Conservation (phyloP, 2,888 invertebrate genomes). For the Julus scandinavius region DNA sequence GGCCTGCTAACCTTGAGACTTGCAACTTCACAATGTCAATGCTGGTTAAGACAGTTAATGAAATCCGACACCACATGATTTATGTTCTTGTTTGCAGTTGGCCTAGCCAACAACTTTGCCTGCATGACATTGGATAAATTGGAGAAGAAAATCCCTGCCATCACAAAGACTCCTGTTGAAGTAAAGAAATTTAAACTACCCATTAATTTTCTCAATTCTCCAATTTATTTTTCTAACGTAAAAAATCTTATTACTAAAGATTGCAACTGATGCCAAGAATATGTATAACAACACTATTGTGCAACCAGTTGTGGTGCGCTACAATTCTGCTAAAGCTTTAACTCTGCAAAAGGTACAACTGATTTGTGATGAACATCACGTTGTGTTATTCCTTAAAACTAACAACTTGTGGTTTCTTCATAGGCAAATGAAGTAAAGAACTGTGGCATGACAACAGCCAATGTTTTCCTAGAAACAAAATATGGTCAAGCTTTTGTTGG, state of each 20-base stretch:
- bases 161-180: constrained; percentile 85
- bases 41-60: neutral
- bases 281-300: constrained; percentile 52
- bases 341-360: constrained; percentile 55
- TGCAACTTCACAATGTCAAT: constrained; percentile 72
- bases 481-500: constrained; percentile 59
- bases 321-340: constrained; percentile 50
- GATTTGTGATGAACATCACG: neutral
- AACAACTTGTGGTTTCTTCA: neutral
- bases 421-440: constrained; percentile 54
- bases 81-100: constrained; percentile 62
- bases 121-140: constrained; percentile 86
- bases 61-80: neutral
- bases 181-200: constrained; percentile 67
- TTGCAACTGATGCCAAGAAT: constrained; percentile 53
- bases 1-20: constrained; percentile 64
- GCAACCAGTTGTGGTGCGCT: constrained; percentile 46
- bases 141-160: constrained; percentile 84
- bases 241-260: constrained; percentile 49
- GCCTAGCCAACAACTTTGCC: constrained; percentile 70
- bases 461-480: constrained; percentile 58
- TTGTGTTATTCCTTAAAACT: neutral
- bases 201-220: neutral
- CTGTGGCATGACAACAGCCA: constrained; percentile 53
- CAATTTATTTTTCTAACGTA: constrained; percentile 44